A percentile compares a stretch with the other conserved stretches of the same genome.
Evolutionary conservation across 2,113 vertebrate species (phyloP).

Genomic region (Chlorocebus sabaeus): DNA sequence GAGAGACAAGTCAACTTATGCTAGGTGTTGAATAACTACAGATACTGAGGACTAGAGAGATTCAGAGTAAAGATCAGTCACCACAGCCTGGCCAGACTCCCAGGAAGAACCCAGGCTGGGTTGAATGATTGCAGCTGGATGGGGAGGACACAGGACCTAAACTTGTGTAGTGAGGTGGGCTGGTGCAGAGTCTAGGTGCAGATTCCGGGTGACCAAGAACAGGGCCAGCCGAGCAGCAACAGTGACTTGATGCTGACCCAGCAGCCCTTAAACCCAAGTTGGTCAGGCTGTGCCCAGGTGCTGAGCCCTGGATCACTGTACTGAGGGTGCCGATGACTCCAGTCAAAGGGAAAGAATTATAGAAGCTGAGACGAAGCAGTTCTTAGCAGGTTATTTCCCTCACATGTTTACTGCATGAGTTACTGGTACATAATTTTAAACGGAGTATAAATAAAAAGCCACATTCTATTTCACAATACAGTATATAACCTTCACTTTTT

Average conservation of each 20-base stretch:
- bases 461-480: neutral
- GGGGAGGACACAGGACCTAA: rapidly evolving
- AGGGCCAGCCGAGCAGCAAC: neutral
- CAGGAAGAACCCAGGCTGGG: neutral
- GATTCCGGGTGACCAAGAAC: neutral
- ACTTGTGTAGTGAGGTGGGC: neutral
- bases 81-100: neutral
- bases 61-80: neutral
- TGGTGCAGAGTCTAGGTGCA: neutral
- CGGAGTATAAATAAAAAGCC: neutral
- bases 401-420: neutral
- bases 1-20: neutral
- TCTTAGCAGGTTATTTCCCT: neutral
- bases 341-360: neutral
- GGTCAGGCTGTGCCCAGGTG: neutral
- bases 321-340: neutral
- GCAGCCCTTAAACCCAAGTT: neutral
- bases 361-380: neutral
- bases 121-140: neutral
- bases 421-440: constrained; percentile 4
- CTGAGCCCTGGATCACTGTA: neutral
- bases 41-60: neutral
- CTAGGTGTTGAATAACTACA: neutral
- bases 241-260: neutral
- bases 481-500: neutral